Percentiles rank a stretch among this genome's conserved stretches.
These are phyloP conservation scores for Petrolisthes manimaculis DNA, from an alignment of 2,888 invertebrate species.

Conservation along the genomic window DNA sequence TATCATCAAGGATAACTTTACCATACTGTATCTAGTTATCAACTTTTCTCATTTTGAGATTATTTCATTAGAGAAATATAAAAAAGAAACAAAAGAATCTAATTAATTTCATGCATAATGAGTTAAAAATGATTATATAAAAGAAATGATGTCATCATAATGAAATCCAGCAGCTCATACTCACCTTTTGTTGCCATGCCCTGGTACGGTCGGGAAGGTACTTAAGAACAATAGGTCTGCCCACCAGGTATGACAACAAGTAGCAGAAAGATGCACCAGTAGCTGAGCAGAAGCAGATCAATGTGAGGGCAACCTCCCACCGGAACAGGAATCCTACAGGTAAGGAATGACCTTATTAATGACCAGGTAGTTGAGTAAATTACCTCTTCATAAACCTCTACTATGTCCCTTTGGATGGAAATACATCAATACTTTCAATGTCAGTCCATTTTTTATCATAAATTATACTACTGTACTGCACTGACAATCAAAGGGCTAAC, in stretches of 20 bases:
- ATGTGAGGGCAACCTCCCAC: conserved; percentile 86
- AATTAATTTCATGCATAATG: not conserved
- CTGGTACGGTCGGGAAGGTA: conserved; percentile 90
- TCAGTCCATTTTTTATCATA: not conserved
- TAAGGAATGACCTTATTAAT: not conserved
- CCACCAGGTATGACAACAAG: conserved; percentile 89
- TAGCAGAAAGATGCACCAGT: conserved; percentile 96
- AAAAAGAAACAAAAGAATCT: not conserved
- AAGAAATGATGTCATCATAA: not conserved
- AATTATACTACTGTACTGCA: not conserved
- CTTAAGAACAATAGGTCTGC: conserved; percentile 84
- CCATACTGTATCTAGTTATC: no score
- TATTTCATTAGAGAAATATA: no score
- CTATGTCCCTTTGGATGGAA: no score
- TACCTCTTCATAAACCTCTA: not conserved
- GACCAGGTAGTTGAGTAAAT: not conserved
- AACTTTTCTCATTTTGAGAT: no score
- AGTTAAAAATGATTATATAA: conserved; percentile 15
- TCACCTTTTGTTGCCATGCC: conserved; percentile 86
- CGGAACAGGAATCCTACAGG: conserved; percentile 89
- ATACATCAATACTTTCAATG: no score
- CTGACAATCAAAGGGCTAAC: not conserved
- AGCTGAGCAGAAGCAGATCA: conserved; percentile 95
- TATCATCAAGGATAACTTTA: no score
- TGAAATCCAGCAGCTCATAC: not conserved